Base-by-base conservation (phyloP, 2,113 vertebrate genomes). In the Hydropotes inermis region DNA sequence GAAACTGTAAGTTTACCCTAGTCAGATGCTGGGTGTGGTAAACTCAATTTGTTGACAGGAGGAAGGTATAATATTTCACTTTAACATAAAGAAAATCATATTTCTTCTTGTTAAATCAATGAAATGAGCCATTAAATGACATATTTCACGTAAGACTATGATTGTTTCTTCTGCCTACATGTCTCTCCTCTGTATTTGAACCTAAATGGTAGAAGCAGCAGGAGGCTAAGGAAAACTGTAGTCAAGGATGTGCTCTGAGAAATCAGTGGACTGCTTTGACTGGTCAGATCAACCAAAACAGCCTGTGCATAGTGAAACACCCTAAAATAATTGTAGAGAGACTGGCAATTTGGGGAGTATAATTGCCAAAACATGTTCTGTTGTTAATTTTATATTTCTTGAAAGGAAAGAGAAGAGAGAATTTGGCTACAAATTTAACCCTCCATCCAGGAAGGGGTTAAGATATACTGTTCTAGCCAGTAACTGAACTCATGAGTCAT, bases 181-280 rank as follows among this genome's bases (percentile, higher is more conserved):
- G 16, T 67, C 87, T 97, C 43, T 70, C 19, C n/a, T 95, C 82
- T 91, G 58, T 67, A 86, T 43, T 94, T 81, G 23, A 95, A 52
- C 95, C 36, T 92, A 96, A 85, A 58, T 52, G 83, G 61, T 81
- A 92, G 70, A 96, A 85, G n/a, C 52, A 95, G 57, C 58, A 85
- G 70, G 50, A 67, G 11, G 82, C 33, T 39, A 89, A 95, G 74
- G 43, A 97, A 70, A 94, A 93, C 64, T 85, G 2, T 78, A 81
- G 89, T 52, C 39, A 88, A 95, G 11, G 1, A 90, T 90, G 74
- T 57, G 16, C 86, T 87, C 76, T 52, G 60, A 85, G 36, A 95
- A 97, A 95, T 97, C 86, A 94, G 84, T 95, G 57, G 15, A 52
- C 19, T 95, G 7, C 60, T 98, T 96, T 97, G 61, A 94, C 79